phyloP scores from a whole-genome alignment of 2,888 invertebrate genomes.

The Hypomecis atomaria region DNA sequence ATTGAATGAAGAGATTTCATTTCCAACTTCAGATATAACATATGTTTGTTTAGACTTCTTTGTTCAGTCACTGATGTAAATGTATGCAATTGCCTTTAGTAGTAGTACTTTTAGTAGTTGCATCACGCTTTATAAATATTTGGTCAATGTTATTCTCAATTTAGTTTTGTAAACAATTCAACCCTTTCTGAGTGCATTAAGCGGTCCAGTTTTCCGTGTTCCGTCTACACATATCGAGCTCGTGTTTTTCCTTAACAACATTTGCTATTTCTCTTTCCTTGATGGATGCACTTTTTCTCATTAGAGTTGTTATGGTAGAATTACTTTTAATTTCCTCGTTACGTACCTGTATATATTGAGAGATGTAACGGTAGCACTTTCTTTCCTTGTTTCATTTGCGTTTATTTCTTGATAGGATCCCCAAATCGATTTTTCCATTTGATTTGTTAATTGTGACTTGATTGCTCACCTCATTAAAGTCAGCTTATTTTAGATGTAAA shows the following conservation, averaged over 20 bases:
- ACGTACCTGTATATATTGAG: neutral
- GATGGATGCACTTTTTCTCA: constrained; percentile 32
- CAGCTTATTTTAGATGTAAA: neutral
- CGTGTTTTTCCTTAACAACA: constrained; percentile 20
- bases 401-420: too few relatives aligned
- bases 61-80: neutral
- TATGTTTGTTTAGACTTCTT: neutral
- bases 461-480: too few relatives aligned
- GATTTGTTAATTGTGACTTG: too few relatives aligned
- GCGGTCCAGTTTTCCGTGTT: constrained; percentile 36
- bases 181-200: constrained; percentile 31
- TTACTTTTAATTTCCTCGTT: constrained; percentile 35
- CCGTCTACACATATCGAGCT: constrained; percentile 24
- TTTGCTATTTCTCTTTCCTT: constrained; percentile 20
- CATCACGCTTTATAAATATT: constrained; percentile 17
- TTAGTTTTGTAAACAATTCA: constrained; percentile 12
- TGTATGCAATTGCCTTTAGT: neutral
- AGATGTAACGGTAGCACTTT: neutral
- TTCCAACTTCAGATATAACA: constrained; percentile 2
- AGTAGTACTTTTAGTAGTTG: neutral
- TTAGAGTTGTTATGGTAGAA: constrained; percentile 29
- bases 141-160: constrained; percentile 2
- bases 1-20: too few relatives aligned
- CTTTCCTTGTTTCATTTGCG: neutral
- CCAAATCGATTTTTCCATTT: too few relatives aligned